These are phyloP conservation scores for Pseudochirops cupreus DNA, from an alignment of 2,797 vertebrate species.

Conservation along the genomic window DNA sequence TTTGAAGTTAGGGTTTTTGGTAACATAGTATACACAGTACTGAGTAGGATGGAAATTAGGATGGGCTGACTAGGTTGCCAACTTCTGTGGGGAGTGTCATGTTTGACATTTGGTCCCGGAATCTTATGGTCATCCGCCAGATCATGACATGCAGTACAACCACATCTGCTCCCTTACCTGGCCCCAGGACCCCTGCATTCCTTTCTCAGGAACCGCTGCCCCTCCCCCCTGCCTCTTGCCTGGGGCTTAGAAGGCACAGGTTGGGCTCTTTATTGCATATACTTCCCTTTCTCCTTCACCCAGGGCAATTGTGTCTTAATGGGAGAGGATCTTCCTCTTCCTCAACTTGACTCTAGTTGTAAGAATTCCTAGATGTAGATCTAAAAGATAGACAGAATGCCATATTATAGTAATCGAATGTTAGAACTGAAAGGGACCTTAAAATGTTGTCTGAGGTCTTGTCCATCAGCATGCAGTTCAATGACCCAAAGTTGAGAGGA, in stretches of 20 bases:
- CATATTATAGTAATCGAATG: neutral
- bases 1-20: neutral
- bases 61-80: neutral
- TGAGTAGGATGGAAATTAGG: neutral
- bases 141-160: no score
- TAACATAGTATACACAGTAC: neutral
- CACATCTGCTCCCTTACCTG: neutral
- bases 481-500: neutral
- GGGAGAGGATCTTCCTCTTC: neutral
- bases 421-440: neutral
- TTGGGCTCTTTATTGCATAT: no score
- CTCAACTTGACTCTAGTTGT: neutral
- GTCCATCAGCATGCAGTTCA: neutral
- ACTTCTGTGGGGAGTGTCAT: neutral
- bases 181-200: fast-evolving
- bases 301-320: neutral
- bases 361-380: neutral
- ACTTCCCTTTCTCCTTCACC: no score
- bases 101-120: neutral
- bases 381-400: neutral
- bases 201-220: neutral
- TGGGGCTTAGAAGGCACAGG: neutral
- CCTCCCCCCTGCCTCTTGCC: neutral
- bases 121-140: neutral
- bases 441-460: neutral